Percentiles rank a stretch among this genome's conserved stretches.
Conservation (phyloP, 2,797 vertebrate genomes). For the Rhinogobio ventralis region DNA sequence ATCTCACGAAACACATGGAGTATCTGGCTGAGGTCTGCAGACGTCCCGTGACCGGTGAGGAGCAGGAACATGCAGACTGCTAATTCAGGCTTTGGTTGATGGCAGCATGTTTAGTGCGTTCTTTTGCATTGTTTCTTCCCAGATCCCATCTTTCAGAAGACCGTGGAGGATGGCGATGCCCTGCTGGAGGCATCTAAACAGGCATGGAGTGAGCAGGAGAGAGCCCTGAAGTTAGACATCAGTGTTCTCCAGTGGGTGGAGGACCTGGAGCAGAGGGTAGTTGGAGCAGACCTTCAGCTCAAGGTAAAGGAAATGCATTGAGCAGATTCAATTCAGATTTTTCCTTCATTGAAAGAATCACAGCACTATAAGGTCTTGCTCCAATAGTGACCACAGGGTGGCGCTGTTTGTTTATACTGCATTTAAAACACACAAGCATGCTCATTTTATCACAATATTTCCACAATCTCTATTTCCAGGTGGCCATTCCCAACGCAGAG, state of each 20-base stretch:
- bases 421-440: background rate
- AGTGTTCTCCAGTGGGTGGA: conserved; percentile 91
- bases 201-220: conserved; percentile 85
- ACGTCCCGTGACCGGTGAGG: conserved; percentile 80
- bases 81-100: background rate
- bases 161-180: conserved; percentile 67
- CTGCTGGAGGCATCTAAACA: conserved; percentile 79
- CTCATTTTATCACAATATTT: conserved; percentile 4
- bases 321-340: background rate
- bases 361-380: background rate
- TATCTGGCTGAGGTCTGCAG: conserved; percentile 88
- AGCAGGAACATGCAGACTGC: background rate
- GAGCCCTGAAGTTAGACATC: conserved; percentile 85
- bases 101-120: background rate
- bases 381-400: background rate
- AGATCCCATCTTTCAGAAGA: conserved; percentile 88
- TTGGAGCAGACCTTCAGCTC: conserved; percentile 90
- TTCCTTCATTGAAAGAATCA: background rate
- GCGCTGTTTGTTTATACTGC: background rate
- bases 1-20: conserved; percentile 93
- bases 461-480: conserved; percentile 65
- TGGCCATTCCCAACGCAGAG: conserved; percentile 68
- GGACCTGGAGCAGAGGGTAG: conserved; percentile 89
- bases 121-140: background rate
- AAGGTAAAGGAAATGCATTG: conserved; percentile 76